A percentile compares a stretch with the other conserved stretches of the same genome.
Evolutionary conservation across 2,797 vertebrate genomes (phyloP).

Genomic region (Anas acuta): DNA sequence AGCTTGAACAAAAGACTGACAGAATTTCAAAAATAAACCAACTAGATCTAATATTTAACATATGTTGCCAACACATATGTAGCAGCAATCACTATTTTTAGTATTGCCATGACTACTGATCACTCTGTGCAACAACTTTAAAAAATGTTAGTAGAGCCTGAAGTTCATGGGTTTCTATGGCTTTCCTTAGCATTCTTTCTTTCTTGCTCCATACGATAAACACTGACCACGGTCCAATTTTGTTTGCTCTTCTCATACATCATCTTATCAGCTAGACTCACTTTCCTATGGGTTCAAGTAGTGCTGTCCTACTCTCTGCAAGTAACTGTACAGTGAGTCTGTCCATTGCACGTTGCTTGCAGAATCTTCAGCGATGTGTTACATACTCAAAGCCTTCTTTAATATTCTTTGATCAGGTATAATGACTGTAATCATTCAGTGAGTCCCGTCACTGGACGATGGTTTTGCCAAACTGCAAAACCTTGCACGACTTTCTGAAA

Average conservation of each 20-base stretch:
- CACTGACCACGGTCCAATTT: neutral
- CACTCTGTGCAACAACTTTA: neutral
- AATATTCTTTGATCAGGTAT: neutral
- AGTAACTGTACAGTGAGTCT: neutral
- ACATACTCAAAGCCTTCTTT: neutral
- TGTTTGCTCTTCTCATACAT: neutral
- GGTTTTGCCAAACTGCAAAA: neutral
- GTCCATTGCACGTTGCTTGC: neutral
- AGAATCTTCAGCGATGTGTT: neutral
- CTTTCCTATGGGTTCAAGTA: neutral
- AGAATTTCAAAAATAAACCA: neutral
- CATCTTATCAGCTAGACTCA: neutral
- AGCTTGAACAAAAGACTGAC: neutral
- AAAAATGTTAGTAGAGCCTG: neutral
- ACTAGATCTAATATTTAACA: neutral
- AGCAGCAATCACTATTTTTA: neutral
- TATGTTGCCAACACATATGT: neutral
- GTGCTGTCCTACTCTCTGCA: neutral
- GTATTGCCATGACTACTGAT: constrained; percentile 17
- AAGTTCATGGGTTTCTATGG: neutral
- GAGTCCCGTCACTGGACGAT: neutral
- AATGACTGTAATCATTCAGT: neutral
- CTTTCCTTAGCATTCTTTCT: neutral
- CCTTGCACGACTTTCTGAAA: neutral
- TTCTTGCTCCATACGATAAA: neutral